Conservation (phyloP, 2,888 invertebrate genomes). For the Catocala nupta region DNA sequence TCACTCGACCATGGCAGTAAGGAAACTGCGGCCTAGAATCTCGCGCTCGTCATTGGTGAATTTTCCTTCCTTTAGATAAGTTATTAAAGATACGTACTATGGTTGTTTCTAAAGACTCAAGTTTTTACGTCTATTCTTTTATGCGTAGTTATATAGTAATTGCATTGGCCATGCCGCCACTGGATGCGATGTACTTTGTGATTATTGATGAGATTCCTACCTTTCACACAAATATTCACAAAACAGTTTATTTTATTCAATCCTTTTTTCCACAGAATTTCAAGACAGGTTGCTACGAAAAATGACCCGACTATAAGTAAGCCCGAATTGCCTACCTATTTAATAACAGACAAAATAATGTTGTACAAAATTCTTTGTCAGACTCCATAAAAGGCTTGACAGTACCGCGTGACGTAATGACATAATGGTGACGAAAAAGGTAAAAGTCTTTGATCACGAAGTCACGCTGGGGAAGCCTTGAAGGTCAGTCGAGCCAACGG, state of each 20-base stretch:
- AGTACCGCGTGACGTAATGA: conserved; percentile 38
- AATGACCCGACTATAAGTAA: background rate
- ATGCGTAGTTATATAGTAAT: too few species aligned
- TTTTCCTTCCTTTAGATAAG: conserved; percentile 63
- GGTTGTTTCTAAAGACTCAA: background rate
- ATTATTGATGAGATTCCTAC: too few species aligned
- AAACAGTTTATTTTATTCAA: too few species aligned
- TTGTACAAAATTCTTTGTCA: background rate
- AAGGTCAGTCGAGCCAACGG: conserved; percentile 60
- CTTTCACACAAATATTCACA: too few species aligned
- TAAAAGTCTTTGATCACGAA: conserved; percentile 52
- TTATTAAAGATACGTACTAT: conserved; percentile 7
- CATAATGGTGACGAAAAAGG: conserved; percentile 53
- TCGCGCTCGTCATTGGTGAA: conserved; percentile 59
- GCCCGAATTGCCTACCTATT: background rate
- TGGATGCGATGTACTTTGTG: too few species aligned
- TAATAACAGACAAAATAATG: too few species aligned
- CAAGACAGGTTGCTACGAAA: conserved; percentile 11
- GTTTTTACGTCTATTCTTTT: too few species aligned
- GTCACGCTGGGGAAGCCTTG: conserved; percentile 38
- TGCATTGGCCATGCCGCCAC: too few species aligned
- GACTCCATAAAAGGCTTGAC: conserved; percentile 2
- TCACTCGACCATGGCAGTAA: conserved; percentile 65
- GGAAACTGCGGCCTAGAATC: conserved; percentile 73
- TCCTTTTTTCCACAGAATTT: too few species aligned